Evolutionary conservation across 1,140 invertebrate species (phyloP).

Genomic region (Temnothorax nylanderi): DNA sequence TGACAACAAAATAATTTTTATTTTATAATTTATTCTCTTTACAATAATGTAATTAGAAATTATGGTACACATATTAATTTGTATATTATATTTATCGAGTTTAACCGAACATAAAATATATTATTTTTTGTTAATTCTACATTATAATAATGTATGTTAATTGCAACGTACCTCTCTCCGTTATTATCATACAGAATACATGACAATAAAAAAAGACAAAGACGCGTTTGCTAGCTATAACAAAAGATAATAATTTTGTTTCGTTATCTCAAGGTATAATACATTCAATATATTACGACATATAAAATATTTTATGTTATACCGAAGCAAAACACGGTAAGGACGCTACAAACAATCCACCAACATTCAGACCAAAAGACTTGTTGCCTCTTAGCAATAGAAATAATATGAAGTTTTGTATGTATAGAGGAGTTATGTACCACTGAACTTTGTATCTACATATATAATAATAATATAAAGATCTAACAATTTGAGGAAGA

Average conservation of each 20-base stretch:
- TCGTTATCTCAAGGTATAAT: background rate
- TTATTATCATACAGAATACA: background rate
- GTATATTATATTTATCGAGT: background rate
- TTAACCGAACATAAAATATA: background rate
- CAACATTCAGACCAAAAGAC: background rate
- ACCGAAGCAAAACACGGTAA: background rate
- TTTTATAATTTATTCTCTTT: background rate
- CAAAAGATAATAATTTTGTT: background rate
- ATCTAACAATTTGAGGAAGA: background rate
- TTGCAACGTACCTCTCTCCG: background rate
- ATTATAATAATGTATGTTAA: background rate
- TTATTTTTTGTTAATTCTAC: background rate
- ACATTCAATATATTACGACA: background rate
- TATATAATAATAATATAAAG: background rate
- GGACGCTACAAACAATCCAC: background rate
- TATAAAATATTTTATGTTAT: background rate
- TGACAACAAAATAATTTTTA: background rate
- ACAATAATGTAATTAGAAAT: background rate
- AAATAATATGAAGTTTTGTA: background rate
- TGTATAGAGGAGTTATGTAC: background rate
- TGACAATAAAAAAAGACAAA: background rate
- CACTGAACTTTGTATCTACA: background rate
- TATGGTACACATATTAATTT: background rate
- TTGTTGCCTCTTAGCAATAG: slow-evolving; percentile 1
- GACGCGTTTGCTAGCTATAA: background rate